Evolutionary conservation across 2,113 vertebrate genomes (phyloP).

Genomic region (Sisor rabdophorus): DNA sequence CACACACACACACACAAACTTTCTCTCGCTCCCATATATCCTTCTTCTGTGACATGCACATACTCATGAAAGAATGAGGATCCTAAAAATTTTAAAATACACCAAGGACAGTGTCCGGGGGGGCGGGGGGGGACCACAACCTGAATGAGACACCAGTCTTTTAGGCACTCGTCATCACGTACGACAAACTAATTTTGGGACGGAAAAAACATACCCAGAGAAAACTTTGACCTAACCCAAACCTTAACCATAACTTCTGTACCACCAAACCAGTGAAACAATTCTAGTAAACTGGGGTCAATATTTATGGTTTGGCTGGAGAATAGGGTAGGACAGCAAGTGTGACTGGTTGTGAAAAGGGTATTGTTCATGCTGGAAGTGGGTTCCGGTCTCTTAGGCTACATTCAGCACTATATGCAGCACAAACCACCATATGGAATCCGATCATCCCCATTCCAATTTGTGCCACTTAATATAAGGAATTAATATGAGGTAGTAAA

Average conservation of each 20-base stretch:
- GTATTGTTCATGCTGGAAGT: too few species aligned
- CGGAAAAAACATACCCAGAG: background rate
- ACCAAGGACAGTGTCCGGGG: background rate
- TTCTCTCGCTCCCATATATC: too few species aligned
- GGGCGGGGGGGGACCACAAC: background rate
- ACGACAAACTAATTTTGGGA: background rate
- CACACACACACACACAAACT: background rate
- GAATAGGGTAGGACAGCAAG: background rate
- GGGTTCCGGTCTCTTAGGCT: too few species aligned
- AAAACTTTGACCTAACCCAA: background rate
- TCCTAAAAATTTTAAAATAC: background rate
- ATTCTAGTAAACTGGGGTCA: background rate
- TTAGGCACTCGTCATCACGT: background rate
- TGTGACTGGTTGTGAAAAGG: background rate
- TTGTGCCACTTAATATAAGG: too few species aligned
- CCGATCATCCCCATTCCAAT: too few species aligned
- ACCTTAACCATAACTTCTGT: background rate
- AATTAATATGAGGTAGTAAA: too few species aligned
- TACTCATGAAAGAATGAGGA: background rate
- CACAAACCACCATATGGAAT: too few species aligned
- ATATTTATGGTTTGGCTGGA: background rate
- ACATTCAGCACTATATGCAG: too few species aligned
- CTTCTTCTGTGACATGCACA: background rate
- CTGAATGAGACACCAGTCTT: background rate
- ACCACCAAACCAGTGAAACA: background rate